Conservation (phyloP, 2,113 vertebrate species). For the Engystomops pustulosus region DNA sequence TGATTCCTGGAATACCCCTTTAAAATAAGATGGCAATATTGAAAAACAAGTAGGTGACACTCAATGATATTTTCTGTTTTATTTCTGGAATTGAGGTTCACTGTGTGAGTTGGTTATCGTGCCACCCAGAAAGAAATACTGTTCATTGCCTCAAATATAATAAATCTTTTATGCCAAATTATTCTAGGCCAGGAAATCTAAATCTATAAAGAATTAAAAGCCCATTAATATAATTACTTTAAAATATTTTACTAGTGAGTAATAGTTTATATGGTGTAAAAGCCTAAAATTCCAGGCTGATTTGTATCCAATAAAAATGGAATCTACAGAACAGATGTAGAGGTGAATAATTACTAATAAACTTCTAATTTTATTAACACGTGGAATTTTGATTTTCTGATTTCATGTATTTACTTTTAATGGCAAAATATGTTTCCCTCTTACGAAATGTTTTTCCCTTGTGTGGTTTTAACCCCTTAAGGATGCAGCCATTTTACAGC, state of each 20-base stretch:
- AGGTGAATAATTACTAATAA: not conserved
- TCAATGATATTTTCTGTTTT: not conserved
- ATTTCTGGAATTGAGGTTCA: not conserved
- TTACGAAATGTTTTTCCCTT: not conserved
- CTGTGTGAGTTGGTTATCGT: not conserved
- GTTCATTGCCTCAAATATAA: not conserved
- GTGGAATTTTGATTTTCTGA: not conserved
- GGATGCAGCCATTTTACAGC: too few species aligned
- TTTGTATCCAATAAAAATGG: not conserved
- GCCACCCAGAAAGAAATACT: constrained; percentile 25
- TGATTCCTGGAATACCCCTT: too few species aligned
- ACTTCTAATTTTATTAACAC: not conserved
- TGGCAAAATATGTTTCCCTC: not conserved
- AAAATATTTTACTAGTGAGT: constrained; percentile 11
- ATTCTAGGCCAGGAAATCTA: not conserved
- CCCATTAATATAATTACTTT: constrained; percentile 1
- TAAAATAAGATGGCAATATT: not conserved
- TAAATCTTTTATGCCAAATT: not conserved
- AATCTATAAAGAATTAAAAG: constrained; percentile 8
- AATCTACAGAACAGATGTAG: not conserved
- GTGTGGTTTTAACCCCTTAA: too few species aligned
- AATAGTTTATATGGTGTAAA: constrained; percentile 17
- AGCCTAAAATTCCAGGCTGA: constrained; percentile 7
- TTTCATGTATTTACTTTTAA: not conserved
- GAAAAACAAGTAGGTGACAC: not conserved